Percentiles rank a stretch among this genome's conserved stretches.
Conservation (phyloP, 2,888 invertebrate species). For the Miltochrista miniata region DNA sequence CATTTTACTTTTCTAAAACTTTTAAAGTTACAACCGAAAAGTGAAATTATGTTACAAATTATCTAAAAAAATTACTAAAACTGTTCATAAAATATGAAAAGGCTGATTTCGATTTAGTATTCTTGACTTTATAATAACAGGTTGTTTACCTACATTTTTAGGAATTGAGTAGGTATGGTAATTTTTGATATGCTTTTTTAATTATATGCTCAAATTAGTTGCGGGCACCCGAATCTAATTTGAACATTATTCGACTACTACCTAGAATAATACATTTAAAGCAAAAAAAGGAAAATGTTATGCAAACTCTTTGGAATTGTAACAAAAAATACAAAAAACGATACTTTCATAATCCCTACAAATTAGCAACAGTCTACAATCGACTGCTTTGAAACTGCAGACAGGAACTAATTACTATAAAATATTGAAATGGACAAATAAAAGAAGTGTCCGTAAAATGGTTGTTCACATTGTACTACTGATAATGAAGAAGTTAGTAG, state of each 20-base stretch:
- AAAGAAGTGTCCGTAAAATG: conserved; percentile 31
- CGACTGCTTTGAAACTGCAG: conserved; percentile 42
- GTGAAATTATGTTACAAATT: too few relatives aligned
- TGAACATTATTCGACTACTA: too few relatives aligned
- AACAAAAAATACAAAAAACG: conserved; percentile 17
- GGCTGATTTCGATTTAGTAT: too few relatives aligned
- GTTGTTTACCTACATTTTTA: too few relatives aligned
- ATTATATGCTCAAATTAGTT: conserved; percentile 15
- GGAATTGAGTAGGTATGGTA: too few relatives aligned
- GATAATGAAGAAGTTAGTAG: conserved; percentile 51
- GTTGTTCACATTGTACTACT: conserved; percentile 56
- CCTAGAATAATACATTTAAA: too few relatives aligned
- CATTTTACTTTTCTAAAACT: too few relatives aligned
- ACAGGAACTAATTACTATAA: conserved; percentile 64
- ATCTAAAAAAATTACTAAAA: too few relatives aligned
- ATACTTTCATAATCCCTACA: conserved; percentile 12
- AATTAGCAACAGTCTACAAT: conserved; percentile 29
- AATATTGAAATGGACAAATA: conserved; percentile 40
- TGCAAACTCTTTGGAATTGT: conserved; percentile 23
- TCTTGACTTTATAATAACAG: too few relatives aligned
- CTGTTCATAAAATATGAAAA: too few relatives aligned
- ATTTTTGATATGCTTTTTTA: too few relatives aligned
- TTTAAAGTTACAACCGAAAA: too few relatives aligned
- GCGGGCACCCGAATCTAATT: conserved; percentile 8
- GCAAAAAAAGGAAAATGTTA: conserved; percentile 24